Percentiles rank a stretch among this genome's conserved stretches.
Conservation (phyloP, 1,140 invertebrate genomes). For the Sipha flava region DNA sequence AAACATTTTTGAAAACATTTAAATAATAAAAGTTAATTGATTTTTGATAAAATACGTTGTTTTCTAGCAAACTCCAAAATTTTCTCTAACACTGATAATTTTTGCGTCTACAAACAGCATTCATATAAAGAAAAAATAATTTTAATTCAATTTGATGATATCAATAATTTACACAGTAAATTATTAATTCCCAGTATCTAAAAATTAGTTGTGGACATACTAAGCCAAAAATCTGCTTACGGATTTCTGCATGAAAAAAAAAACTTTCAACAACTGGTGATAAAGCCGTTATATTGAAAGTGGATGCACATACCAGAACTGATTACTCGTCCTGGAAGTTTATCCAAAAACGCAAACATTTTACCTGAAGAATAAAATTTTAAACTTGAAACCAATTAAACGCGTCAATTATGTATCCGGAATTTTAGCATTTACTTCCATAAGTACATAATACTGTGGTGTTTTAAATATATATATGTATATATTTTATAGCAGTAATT, state of each 20-base stretch:
- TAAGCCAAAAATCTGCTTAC: slow-evolving; percentile 89
- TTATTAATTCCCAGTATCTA: slow-evolving; percentile 87
- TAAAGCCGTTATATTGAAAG: slow-evolving; percentile 78
- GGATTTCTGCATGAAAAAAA: slow-evolving; percentile 82
- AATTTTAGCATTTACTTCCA: slow-evolving; percentile 85
- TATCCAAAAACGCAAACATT: slow-evolving; percentile 83
- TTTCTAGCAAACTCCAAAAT: slow-evolving; percentile 95
- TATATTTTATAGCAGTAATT: no score
- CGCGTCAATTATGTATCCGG: slow-evolving; percentile 55
- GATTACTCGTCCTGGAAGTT: slow-evolving; percentile 78
- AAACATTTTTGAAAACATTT: background rate
- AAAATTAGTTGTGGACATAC: slow-evolving; percentile 92
- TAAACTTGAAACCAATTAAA: slow-evolving; percentile 45
- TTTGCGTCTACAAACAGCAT: slow-evolving; percentile 81
- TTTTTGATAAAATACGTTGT: slow-evolving; percentile 90
- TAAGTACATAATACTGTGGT: no score
- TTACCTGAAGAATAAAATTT: slow-evolving; percentile 56
- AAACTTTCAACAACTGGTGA: slow-evolving; percentile 95
- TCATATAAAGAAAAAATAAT: slow-evolving; percentile 63
- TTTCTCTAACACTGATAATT: slow-evolving; percentile 87
- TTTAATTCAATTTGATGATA: background rate
- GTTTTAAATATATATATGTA: no score
- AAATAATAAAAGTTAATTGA: no score
- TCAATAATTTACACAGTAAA: slow-evolving; percentile 37
- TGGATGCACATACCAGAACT: slow-evolving; percentile 76